Conservation (phyloP, 2,888 invertebrate genomes). For the Cosmopolites sordidus region DNA sequence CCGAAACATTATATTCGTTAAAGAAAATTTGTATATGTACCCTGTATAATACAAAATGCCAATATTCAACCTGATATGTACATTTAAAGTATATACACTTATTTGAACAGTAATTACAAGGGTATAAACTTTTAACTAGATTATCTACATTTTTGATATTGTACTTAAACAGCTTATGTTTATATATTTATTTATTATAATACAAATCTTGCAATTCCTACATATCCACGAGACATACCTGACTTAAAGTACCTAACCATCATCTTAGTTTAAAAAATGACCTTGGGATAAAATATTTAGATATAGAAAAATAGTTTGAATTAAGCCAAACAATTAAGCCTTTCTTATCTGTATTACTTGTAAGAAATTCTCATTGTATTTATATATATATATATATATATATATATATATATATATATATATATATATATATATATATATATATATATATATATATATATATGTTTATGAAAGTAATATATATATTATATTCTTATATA, state of each 20-base stretch:
- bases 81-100: slow-evolving; percentile 5
- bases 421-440: neutral
- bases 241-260: too few relatives aligned
- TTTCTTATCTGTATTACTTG: too few relatives aligned
- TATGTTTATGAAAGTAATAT: neutral
- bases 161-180: slow-evolving; percentile 31
- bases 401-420: neutral
- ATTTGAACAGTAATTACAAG: neutral
- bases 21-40: slow-evolving; percentile 7
- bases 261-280: too few relatives aligned
- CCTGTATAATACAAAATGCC: slow-evolving; percentile 24
- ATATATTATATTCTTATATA: neutral
- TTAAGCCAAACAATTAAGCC: too few relatives aligned
- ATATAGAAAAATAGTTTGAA: too few relatives aligned
- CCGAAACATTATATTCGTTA: neutral
- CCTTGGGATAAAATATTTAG: too few relatives aligned
- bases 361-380: too few relatives aligned
- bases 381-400: neutral
- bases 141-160: slow-evolving; percentile 25
- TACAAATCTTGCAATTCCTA: too few relatives aligned
- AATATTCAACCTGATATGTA: slow-evolving; percentile 19
- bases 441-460: neutral
- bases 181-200: slow-evolving; percentile 6
- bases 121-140: neutral
- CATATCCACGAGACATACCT: too few relatives aligned